Evolutionary conservation across 1,140 invertebrate genomes (phyloP), one percentile per base, ranked within the genome.

Genomic region (Drosophila fuyamai): DNA sequence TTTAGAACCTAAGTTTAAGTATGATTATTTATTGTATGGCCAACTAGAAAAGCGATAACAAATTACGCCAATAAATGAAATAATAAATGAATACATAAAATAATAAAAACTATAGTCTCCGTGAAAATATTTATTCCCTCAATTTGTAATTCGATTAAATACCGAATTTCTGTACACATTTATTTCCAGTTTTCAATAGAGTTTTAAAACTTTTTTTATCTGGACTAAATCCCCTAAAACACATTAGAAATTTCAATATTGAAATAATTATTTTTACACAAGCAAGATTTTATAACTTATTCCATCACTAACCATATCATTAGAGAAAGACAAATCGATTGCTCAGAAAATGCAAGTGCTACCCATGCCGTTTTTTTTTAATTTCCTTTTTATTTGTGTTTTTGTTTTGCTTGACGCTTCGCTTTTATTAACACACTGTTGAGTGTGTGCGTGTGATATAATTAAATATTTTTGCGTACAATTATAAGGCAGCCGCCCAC

Each of bases 1-100:
- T 53, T 51, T 54, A 61, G 44, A 54, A 44, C 58, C 57, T 77
- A 67, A 54, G 47, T 7, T 12, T 68, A 65, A 67, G 65, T 84
- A 53, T 44, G 51, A 71, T 75, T 85, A 85, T 85, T 85, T 85
- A 85, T 85, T 84, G 71, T 50, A 68, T 73, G 60, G 61, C 48
- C 75, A 55, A 56, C 48, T 68, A 79, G 70, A 74, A 48, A 79
- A 61, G 35, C 76, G 40, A 47, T 18, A 41, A 50, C 27, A 23
- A 36, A 16, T 55, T 41, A 29, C 16, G 35, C 41, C 35, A 70
- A 57, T 65, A 57, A 71, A 48, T 29, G 12, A 71, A 48, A 38
- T 29, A 56, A 71, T 57, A 38, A 53, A 53, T 32, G 0, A 6
- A 58, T 16, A 14, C 13, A n/a, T 10, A 4, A 23, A 35, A 40